These are phyloP conservation scores for Echinarachnius parma DNA, from an alignment of 53 echinoderm and acorn worm species.

Conservation along the genomic window DNA sequence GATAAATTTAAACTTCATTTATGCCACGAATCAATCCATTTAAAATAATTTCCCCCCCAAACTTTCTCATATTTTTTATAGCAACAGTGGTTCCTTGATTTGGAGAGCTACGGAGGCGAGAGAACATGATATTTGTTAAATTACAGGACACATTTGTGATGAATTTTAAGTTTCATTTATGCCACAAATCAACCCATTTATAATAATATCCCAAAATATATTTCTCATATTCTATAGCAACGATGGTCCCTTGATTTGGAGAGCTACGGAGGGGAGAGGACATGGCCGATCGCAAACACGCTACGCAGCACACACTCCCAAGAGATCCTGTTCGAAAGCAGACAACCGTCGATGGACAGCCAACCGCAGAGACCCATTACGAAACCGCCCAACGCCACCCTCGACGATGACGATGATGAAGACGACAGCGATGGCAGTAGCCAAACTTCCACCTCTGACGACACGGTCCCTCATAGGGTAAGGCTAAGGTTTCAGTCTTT, in stretches of 20 bases:
- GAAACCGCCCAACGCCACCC: conserved; percentile 57
- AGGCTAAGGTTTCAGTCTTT: neutral
- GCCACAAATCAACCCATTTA: too few relatives aligned
- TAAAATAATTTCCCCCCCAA: neutral
- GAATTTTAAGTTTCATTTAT: too few relatives aligned
- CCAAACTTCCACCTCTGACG: conserved; percentile 18
- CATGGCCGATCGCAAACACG: conserved; percentile 41
- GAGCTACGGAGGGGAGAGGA: conserved; percentile 19
- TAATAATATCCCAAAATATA: neutral
- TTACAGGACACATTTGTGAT: too few relatives aligned
- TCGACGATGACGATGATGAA: too few relatives aligned
- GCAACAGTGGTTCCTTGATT: conserved; percentile 47
- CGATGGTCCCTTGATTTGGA: conserved; percentile 53
- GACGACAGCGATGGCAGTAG: conserved; percentile 30
- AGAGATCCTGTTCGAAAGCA: conserved; percentile 81
- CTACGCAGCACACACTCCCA: conserved; percentile 92
- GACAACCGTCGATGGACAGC: conserved; percentile 58
- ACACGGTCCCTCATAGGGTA: conserved; percentile 34
- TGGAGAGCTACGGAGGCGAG: conserved; percentile 40
- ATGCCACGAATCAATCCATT: too few relatives aligned
- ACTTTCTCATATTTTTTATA: neutral
- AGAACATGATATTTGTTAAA: too few relatives aligned
- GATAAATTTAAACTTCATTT: too few relatives aligned
- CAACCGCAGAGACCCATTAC: conserved; percentile 46
- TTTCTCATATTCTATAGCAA: conserved; percentile 11